phyloP scores from a whole-genome alignment of 2,888 invertebrate species.

The Lathronympha strigana region DNA sequence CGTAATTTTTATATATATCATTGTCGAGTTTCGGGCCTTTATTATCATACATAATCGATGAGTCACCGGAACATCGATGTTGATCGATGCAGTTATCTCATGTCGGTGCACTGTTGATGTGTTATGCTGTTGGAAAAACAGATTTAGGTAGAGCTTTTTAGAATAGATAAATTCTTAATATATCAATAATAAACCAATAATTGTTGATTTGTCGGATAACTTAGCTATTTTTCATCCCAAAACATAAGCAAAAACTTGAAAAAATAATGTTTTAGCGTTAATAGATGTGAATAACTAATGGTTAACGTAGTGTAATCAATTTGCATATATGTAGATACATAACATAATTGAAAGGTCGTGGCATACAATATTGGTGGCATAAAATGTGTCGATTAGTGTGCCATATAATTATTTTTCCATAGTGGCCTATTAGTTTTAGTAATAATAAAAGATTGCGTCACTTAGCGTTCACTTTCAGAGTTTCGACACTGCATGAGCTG shows the following conservation, averaged over 20 bases:
- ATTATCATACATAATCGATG: conserved; percentile 31
- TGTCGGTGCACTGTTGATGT: conserved; percentile 38
- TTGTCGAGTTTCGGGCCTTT: conserved; percentile 14
- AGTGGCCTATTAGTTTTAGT: conserved; percentile 61
- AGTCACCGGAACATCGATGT: conserved; percentile 24
- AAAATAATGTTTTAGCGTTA: neutral
- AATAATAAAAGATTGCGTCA: conserved; percentile 76
- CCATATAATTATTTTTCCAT: conserved; percentile 58
- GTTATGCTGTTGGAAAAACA: neutral
- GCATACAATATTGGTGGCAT: too few relatives aligned
- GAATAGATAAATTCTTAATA: too few relatives aligned
- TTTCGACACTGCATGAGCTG: conserved; percentile 76
- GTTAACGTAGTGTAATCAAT: neutral
- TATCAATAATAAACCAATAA: too few relatives aligned
- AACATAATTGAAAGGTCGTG: neutral
- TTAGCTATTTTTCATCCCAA: neutral
- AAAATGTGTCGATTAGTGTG: conserved; percentile 24
- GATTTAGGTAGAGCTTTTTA: too few relatives aligned
- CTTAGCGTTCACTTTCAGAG: conserved; percentile 74
- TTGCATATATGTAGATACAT: neutral
- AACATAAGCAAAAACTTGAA: neutral
- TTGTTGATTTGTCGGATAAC: neutral
- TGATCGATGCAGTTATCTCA: conserved; percentile 15
- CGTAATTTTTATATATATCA: conserved; percentile 21
- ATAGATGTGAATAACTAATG: neutral